These are phyloP conservation scores for Drosophila pullipes DNA, from an alignment of 2,888 invertebrate genomes.

Conservation along the genomic window DNA sequence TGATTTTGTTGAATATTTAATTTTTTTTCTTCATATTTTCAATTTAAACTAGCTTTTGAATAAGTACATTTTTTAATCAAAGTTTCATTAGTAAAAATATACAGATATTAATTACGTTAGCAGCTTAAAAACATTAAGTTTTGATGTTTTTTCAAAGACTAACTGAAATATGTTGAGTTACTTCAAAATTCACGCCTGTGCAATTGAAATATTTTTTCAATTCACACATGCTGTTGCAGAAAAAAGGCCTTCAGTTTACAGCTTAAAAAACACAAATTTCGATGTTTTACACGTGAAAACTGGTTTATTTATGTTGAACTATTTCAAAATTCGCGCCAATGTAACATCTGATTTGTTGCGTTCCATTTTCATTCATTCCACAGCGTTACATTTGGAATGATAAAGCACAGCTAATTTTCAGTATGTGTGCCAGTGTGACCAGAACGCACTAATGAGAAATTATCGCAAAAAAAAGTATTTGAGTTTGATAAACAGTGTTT, in stretches of 20 bases:
- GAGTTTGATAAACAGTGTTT: conserved; percentile 52
- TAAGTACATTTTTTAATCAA: neutral
- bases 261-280: neutral
- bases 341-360: conserved; percentile 38
- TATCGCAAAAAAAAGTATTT: conserved; percentile 4
- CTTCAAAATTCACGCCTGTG: neutral
- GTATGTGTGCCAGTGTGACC: conserved; percentile 37
- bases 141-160: neutral
- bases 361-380: conserved; percentile 21
- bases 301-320: neutral
- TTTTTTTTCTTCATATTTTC: neutral
- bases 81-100: neutral
- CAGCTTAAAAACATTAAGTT: neutral
- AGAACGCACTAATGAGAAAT: neutral
- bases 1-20: neutral
- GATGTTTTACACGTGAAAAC: neutral
- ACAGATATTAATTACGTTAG: neutral
- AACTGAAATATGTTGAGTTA: neutral
- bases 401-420: conserved; percentile 31
- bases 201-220: neutral
- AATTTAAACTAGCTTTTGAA: neutral
- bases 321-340: neutral
- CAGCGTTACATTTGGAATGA: neutral
- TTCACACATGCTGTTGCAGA: neutral
- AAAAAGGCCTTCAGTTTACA: too few relatives aligned